A percentile compares a stretch with the other conserved stretches of the same genome.
phyloP scores from a whole-genome alignment of 2,113 vertebrate species.

The Phylloscopus whistleri region DNA sequence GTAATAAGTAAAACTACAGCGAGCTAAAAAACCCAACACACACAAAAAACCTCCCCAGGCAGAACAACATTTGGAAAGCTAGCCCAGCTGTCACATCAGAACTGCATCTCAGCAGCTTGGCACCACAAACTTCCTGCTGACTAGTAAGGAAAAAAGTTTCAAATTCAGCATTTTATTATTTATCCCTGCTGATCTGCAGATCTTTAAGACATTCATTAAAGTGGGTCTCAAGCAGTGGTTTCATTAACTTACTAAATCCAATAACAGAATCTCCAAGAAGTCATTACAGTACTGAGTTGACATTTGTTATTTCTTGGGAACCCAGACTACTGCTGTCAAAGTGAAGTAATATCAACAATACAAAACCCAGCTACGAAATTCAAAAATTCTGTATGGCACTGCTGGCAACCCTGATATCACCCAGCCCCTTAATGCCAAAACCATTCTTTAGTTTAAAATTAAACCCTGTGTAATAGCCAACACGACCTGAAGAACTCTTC shows the following conservation, averaged over 20 bases:
- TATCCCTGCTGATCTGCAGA: conserved; percentile 3
- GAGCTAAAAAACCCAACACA: background rate
- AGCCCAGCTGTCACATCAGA: conserved; percentile 17
- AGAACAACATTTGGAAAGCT: background rate
- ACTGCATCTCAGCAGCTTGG: background rate
- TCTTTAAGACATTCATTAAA: conserved; percentile 7
- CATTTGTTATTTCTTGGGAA: background rate
- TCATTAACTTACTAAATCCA: conserved; percentile 31
- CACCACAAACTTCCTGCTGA: conserved; percentile 17
- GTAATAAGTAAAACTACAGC: background rate
- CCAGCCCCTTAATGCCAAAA: background rate
- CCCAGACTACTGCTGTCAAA: background rate
- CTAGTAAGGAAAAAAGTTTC: background rate
- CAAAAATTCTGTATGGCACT: background rate
- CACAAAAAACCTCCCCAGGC: background rate
- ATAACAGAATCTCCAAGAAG: conserved; percentile 12
- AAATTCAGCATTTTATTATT: conserved; percentile 14
- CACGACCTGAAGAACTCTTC: background rate
- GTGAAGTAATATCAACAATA: background rate
- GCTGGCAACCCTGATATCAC: background rate
- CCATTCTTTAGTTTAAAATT: background rate
- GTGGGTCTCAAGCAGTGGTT: background rate
- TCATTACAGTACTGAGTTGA: background rate
- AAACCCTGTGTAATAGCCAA: background rate
- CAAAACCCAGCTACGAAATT: background rate